phyloP scores from a whole-genome alignment of 2,888 invertebrate species.

The Caenorhabditis plicata region DNA sequence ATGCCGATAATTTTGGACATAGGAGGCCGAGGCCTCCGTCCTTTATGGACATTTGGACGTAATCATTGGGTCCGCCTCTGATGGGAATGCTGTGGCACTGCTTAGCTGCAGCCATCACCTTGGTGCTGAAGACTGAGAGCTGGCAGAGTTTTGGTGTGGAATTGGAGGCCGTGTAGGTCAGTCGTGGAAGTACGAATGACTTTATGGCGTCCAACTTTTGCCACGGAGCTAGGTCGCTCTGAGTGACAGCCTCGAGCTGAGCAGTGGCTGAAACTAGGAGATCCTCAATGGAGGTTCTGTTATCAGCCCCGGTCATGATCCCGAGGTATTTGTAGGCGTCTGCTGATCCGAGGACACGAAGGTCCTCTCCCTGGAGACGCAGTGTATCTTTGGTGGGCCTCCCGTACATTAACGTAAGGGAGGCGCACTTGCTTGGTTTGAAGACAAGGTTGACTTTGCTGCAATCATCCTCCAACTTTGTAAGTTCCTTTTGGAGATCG shows the following conservation, averaged over 20 bases:
- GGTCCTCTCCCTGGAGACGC: neutral
- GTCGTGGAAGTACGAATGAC: conserved; percentile 4
- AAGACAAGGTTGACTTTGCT: conserved; percentile 14
- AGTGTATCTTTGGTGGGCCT: neutral
- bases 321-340: conserved; percentile 17
- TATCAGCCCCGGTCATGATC: conserved; percentile 1
- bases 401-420: conserved; percentile 4
- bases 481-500: conserved; percentile 3
- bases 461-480: conserved; percentile 3
- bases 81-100: neutral
- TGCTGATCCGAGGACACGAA: neutral
- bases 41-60: conserved; percentile 3
- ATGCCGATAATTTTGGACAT: conserved; percentile 1
- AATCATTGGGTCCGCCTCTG: conserved; percentile 3
- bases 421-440: conserved; percentile 32
- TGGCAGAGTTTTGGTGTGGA: neutral
- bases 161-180: conserved; percentile 6
- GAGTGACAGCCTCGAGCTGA: neutral
- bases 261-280: neutral
- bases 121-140: neutral
- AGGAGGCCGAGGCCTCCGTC: conserved; percentile 6
- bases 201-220: conserved; percentile 12
- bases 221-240: neutral
- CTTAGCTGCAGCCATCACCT: conserved; percentile 1
- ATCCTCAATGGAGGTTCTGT: neutral